Conservation (phyloP, 1,140 invertebrate genomes). For the Chlorops oryzae region DNA sequence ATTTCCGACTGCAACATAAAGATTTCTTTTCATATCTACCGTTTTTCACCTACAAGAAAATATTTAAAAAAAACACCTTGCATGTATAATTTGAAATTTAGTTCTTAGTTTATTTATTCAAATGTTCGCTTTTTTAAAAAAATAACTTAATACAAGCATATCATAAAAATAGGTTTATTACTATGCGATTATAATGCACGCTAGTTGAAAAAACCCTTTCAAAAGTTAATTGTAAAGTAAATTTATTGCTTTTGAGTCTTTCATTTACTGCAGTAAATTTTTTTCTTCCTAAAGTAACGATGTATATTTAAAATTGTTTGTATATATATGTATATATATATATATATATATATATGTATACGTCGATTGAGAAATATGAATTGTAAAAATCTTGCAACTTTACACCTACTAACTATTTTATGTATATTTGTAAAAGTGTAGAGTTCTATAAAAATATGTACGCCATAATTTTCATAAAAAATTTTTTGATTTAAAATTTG, state of each 20-base stretch:
- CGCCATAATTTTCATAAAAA: conserved; percentile 23
- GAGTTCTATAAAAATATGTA: conserved; percentile 9
- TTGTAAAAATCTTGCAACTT: not conserved
- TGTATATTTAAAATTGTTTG: not conserved
- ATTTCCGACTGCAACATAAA: too few relatives aligned
- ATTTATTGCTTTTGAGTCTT: conserved; percentile 44
- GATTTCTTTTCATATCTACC: too few relatives aligned
- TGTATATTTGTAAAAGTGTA: not conserved
- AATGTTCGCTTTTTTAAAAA: conserved; percentile 24
- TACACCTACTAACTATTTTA: not conserved
- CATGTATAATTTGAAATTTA: conserved; percentile 18
- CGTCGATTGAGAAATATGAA: not conserved
- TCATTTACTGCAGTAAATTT: conserved; percentile 22
- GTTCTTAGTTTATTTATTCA: conserved; percentile 19
- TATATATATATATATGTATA: conserved; percentile 12
- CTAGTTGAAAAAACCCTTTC: too few relatives aligned
- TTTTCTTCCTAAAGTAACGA: not conserved
- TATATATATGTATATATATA: not conserved
- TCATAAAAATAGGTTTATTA: too few relatives aligned
- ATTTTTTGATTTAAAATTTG: not conserved
- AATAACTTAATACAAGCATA: too few relatives aligned
- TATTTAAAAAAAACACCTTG: not conserved
- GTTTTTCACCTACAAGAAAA: not conserved
- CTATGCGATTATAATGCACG: too few relatives aligned
- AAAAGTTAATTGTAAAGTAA: conserved; percentile 1